These are phyloP conservation scores for Mohoua ochrocephala DNA, from an alignment of 2,113 vertebrate species.

Conservation along the genomic window DNA sequence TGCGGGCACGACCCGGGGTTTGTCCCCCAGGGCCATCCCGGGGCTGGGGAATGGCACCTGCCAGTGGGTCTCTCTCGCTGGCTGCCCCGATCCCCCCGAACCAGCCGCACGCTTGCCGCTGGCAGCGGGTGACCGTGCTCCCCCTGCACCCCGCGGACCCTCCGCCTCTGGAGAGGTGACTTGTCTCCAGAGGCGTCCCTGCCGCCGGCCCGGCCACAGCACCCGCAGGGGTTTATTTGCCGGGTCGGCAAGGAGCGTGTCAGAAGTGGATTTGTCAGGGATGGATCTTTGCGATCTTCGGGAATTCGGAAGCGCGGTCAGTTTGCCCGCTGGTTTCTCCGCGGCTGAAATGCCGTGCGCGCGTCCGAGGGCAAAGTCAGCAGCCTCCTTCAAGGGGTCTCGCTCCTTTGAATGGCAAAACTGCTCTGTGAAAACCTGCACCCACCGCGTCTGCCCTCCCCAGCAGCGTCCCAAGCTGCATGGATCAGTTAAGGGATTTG, in stretches of 20 bases:
- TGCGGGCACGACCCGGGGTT: not conserved
- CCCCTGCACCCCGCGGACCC: not conserved
- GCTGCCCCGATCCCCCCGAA: not conserved
- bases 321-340: not conserved
- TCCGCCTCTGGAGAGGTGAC: not conserved
- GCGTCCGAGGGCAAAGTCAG: not conserved
- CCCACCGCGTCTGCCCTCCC: not conserved
- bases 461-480: not conserved
- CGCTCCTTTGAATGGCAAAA: not conserved
- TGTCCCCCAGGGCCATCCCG: not conserved
- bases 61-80: not conserved
- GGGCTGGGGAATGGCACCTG: not conserved
- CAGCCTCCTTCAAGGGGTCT: not conserved
- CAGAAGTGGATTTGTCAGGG: not conserved
- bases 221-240: not conserved
- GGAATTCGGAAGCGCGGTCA: not conserved
- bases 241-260: not conserved
- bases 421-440: not conserved
- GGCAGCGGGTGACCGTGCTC: not conserved
- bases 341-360: not conserved
- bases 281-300: not conserved
- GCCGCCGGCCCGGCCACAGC: not conserved
- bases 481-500: not conserved
- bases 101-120: not conserved
- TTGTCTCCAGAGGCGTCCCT: not conserved